Conservation (phyloP, 2,113 vertebrate species). For the Dicaeum eximium region DNA sequence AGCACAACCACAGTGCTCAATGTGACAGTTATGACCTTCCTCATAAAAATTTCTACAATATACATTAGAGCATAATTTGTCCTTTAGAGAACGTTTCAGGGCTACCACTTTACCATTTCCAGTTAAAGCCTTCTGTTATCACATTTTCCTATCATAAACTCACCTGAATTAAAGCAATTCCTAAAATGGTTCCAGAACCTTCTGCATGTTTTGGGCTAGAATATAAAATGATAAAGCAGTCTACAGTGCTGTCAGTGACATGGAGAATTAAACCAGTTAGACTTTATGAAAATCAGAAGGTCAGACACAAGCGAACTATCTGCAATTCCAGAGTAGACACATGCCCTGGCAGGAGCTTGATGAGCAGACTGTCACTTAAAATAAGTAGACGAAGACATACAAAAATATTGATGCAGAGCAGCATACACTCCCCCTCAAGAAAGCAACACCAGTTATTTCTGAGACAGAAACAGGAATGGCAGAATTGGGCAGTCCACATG, state of each 20-base stretch:
- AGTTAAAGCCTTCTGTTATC: not conserved
- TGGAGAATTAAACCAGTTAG: not conserved
- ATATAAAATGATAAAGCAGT: not conserved
- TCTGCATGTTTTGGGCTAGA: not conserved
- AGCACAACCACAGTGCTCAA: not conserved
- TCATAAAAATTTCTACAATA: not conserved
- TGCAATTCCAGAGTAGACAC: not conserved
- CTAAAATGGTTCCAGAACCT: not conserved
- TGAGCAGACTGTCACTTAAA: not conserved
- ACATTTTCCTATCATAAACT: not conserved
- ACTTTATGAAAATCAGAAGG: not conserved
- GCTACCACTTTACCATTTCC: not conserved
- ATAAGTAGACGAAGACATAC: not conserved
- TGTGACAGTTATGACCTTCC: not conserved
- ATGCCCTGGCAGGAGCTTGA: not conserved
- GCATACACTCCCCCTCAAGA: not conserved
- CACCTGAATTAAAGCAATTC: not conserved
- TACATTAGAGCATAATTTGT: not conserved
- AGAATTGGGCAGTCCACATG: not conserved
- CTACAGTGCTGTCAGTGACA: not conserved
- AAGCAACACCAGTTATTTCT: not conserved
- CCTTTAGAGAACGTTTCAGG: not conserved
- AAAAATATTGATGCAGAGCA: not conserved
- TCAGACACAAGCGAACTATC: not conserved
- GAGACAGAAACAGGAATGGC: not conserved